phyloP scores from a whole-genome alignment of 2,888 invertebrate species.

The Dione juno region DNA sequence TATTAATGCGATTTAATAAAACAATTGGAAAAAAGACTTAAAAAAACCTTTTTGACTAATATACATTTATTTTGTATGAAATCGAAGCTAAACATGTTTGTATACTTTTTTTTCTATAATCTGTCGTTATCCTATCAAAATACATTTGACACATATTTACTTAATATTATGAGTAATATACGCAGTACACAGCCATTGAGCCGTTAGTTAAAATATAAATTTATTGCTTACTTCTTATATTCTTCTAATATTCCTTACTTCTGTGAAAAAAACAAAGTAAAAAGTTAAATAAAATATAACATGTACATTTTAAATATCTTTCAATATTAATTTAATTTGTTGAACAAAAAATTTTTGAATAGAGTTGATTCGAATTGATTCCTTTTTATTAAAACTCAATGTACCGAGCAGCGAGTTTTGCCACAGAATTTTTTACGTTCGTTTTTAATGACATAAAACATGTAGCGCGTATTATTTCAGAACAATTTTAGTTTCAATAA shows the following conservation, averaged over 20 bases:
- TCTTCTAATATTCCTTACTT: no score
- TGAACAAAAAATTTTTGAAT: conserved; percentile 1
- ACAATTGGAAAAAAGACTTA: no score
- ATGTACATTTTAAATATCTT: neutral
- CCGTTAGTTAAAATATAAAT: neutral
- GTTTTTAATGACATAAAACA: conserved; percentile 6
- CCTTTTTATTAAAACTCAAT: conserved; percentile 12
- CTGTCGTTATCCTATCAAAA: no score
- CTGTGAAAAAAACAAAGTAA: neutral
- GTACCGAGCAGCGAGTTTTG: conserved; percentile 1
- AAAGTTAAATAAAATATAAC: neutral
- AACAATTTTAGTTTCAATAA: conserved; percentile 15
- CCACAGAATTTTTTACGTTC: conserved; percentile 7
- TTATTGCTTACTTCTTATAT: neutral
- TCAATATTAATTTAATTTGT: conserved; percentile 16
- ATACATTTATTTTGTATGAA: no score
- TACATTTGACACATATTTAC: no score
- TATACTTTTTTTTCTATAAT: no score
- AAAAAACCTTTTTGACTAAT: no score
- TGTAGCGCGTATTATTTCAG: conserved; percentile 15
- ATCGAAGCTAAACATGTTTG: no score
- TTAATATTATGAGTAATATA: no score
- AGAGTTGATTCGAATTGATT: neutral
- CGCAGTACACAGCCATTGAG: neutral
- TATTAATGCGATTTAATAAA: no score